Evolutionary conservation across 2,113 vertebrate genomes (phyloP), one percentile per base, ranked within the genome.

Genomic region (Dinomys branickii): DNA sequence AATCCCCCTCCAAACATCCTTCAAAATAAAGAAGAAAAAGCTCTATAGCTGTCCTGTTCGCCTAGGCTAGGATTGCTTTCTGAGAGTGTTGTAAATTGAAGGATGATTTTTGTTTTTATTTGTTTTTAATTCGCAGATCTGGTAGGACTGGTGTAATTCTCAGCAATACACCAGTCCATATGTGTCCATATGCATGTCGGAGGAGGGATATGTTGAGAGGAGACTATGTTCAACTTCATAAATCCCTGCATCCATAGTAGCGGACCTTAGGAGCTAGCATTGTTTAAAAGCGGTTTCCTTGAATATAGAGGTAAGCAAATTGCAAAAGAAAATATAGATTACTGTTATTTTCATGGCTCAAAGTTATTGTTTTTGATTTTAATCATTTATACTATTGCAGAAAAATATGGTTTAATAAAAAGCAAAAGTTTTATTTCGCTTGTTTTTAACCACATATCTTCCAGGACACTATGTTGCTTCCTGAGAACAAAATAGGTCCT

Each of bases 301-400:
- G 26, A 94, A 91, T 94, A 67, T 56, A 92, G 82, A 28, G 82
- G 94, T 97, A 96, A 96, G 80, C 47, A 96, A 92, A 91, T 78
- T 88, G 92, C 92, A 92, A 85, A 75, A 41, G 71, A 69, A 93
- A 94, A 87, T 90, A 88, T 63, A 77, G 82, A 82, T 92, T 88
- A 67, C 2, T 93, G 2, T 24, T 94, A 85, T 96, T 95, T 94
- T 95, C 38, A 69, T 71, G 54, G 77, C 5, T 88, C 71, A 52
- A 78, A 96, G 14, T 97, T 96, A 97, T 95, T 26, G 2, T 77
- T 97, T 97, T 96, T 94, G 95, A 97, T 97, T 97, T 96, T 88
- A 81, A 67, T 96, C 85, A 95, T 88, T 93, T 95, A 54, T 90
- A 58, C 8, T 77, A 52, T 77, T 92, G 75, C 20, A 81, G 56